A percentile compares a stretch with the other conserved stretches of the same genome.
Evolutionary conservation across 2,113 vertebrate species (phyloP).

Genomic region (Stictonetta naevosa): DNA sequence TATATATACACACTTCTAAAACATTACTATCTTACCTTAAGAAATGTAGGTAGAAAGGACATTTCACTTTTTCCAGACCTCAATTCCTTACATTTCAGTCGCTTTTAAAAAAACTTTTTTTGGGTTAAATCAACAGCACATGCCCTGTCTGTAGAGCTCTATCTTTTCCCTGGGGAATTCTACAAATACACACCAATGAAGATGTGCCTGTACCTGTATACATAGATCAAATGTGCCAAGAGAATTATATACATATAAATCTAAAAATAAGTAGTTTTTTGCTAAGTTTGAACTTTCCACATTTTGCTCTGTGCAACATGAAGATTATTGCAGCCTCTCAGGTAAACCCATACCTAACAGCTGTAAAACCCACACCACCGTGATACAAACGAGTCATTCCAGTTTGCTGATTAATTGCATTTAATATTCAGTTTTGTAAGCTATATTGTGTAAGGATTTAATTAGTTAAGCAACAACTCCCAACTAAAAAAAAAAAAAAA

Average conservation of each 20-base stretch:
- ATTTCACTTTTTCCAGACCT: not conserved
- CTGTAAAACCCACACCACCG: not conserved
- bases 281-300: not conserved
- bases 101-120: not conserved
- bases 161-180: not conserved
- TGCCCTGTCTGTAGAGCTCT: not conserved
- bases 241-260: not conserved
- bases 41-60: not conserved
- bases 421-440: slow-evolving; percentile 41
- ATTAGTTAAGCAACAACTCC: slow-evolving; percentile 25
- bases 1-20: not conserved
- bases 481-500: not conserved
- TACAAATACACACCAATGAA: not conserved
- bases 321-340: not conserved
- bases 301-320: not conserved
- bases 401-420: slow-evolving; percentile 30
- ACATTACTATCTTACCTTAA: not conserved
- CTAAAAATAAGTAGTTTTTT: not conserved
- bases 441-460: slow-evolving; percentile 31
- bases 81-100: not conserved
- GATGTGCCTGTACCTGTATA: not conserved
- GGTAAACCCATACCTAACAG: not conserved
- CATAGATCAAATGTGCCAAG: not conserved
- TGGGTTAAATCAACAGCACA: not conserved
- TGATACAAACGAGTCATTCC: slow-evolving; percentile 3